Conservation (phyloP, 2,797 vertebrate genomes). For the Cacajao melanocephalus region DNA sequence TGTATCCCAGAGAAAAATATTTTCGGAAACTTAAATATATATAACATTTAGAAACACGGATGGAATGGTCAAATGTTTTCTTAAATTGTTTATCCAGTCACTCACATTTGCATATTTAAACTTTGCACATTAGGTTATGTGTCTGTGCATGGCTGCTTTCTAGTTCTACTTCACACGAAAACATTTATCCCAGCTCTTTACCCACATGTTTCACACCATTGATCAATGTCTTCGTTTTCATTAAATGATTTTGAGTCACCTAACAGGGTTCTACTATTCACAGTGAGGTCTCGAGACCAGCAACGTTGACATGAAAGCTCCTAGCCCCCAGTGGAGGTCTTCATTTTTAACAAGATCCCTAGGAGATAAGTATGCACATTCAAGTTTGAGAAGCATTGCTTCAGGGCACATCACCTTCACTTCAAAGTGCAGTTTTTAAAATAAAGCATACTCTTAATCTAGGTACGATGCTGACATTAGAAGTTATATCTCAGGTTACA, state of each 20-base stretch:
- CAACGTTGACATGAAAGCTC: neutral
- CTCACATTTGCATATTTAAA: neutral
- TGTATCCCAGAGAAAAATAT: slow-evolving; percentile 9
- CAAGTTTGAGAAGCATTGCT: neutral
- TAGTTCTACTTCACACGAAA: neutral
- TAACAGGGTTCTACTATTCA: neutral
- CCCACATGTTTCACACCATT: neutral
- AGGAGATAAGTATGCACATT: fast-evolving
- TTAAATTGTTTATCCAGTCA: neutral
- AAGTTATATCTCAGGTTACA: neutral
- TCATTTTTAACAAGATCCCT: neutral
- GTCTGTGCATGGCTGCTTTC: neutral
- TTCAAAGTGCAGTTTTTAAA: neutral
- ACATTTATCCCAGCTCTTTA: neutral
- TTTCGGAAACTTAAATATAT: neutral
- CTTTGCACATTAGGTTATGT: neutral
- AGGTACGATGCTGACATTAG: neutral
- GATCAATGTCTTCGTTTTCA: neutral
- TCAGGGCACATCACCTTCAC: fast-evolving
- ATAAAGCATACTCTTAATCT: neutral
- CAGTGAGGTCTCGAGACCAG: neutral
- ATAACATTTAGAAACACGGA: slow-evolving; percentile 32
- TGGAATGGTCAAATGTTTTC: neutral
- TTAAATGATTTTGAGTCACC: neutral
- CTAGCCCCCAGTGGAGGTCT: neutral